Conservation (phyloP, 2,113 vertebrate genomes). For the Pseudorasbora parva region DNA sequence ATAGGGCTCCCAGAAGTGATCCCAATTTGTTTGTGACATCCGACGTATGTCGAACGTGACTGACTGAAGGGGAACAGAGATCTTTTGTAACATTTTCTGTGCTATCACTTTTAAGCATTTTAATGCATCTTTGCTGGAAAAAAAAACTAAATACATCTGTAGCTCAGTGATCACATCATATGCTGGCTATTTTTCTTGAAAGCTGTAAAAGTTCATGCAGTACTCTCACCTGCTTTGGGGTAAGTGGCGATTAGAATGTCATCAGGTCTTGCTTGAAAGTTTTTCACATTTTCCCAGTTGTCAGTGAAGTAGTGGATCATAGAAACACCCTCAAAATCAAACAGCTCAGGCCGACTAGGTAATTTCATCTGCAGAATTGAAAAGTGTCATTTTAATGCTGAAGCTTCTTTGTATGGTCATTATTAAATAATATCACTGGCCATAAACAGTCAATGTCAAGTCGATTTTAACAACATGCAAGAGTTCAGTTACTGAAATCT, state of each 20-base stretch:
- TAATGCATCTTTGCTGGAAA: background rate
- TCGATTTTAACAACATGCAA: background rate
- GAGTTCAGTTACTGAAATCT: background rate
- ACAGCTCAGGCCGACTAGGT: conserved; percentile 51
- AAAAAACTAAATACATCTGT: background rate
- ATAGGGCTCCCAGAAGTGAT: too few relatives aligned
- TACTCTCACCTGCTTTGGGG: conserved; percentile 81
- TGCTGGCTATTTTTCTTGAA: too few relatives aligned
- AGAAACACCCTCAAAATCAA: conserved; percentile 72
- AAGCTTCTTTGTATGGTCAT: background rate
- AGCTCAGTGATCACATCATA: too few relatives aligned
- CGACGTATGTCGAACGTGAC: too few relatives aligned
- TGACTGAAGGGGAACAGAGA: too few relatives aligned
- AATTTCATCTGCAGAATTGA: conserved; percentile 49
- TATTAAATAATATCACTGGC: background rate
- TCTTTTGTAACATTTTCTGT: background rate
- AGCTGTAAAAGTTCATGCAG: background rate
- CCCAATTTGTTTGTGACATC: too few relatives aligned
- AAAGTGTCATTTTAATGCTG: background rate
- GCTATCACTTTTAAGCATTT: background rate
- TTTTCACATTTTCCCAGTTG: conserved; percentile 78
- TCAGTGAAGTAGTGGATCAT: conserved; percentile 66
- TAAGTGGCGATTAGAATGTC: conserved; percentile 82
- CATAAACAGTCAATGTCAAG: background rate
- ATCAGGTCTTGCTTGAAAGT: conserved; percentile 78